Percentiles rank a stretch among this genome's conserved stretches.
Evolutionary conservation across 2,888 invertebrate species (phyloP).

Genomic region (Trachelus troglodyta): DNA sequence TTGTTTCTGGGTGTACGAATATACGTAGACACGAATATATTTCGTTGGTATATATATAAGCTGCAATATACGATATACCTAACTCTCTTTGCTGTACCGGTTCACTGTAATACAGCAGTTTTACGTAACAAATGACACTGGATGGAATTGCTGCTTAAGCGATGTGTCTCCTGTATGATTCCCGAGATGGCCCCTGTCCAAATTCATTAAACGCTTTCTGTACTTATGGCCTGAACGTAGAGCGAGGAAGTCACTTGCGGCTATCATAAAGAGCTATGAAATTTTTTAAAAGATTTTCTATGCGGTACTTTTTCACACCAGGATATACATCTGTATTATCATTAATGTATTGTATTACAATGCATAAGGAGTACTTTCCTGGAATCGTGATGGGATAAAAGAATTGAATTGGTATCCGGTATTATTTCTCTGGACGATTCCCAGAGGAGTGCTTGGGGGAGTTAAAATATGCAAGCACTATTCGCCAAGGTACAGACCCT

Average conservation of each 20-base stretch:
- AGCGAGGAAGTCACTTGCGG: slow-evolving; percentile 39
- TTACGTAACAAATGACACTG: slow-evolving; percentile 35
- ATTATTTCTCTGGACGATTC: not conserved
- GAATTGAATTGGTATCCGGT: not conserved
- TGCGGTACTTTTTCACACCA: not conserved
- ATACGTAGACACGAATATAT: not conserved
- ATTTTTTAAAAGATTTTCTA: not conserved
- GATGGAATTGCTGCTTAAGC: slow-evolving; percentile 46
- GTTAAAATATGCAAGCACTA: slow-evolving; percentile 37
- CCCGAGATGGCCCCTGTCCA: slow-evolving; percentile 49
- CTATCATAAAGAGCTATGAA: slow-evolving; percentile 26
- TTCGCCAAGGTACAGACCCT: slow-evolving; percentile 11
- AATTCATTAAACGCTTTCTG: slow-evolving; percentile 49
- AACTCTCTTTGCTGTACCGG: not conserved
- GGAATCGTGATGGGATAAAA: not conserved
- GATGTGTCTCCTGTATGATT: slow-evolving; percentile 44
- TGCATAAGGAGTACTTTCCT: not conserved
- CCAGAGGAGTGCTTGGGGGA: not conserved
- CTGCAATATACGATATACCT: not conserved
- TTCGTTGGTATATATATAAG: not conserved
- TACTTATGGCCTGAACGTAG: slow-evolving; percentile 32
- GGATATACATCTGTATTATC: not conserved
- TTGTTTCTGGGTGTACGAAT: not conserved
- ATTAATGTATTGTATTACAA: not conserved
- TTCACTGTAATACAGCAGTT: not conserved